Percentiles rank a stretch among this genome's conserved stretches.
These are phyloP conservation scores for Brachyptera putata DNA, from an alignment of 2,888 invertebrate genomes.

Conservation along the genomic window DNA sequence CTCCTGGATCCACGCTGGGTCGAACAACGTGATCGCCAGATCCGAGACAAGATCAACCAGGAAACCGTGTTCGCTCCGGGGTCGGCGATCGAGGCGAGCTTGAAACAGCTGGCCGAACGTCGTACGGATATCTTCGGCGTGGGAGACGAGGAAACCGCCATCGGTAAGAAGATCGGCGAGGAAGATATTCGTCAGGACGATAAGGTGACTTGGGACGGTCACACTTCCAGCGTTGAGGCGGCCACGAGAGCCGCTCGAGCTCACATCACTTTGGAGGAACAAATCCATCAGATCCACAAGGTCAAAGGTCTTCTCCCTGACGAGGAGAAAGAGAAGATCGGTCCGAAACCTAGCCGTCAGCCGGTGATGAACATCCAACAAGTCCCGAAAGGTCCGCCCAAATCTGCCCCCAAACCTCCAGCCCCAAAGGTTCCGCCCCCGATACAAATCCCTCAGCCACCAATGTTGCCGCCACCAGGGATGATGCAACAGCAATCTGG, in stretches of 20 bases:
- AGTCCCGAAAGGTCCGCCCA: slow-evolving; percentile 27
- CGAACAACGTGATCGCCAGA: slow-evolving; percentile 90
- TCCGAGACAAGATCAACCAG: slow-evolving; percentile 84
- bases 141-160: slow-evolving; percentile 97
- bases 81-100: slow-evolving; percentile 91
- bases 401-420: slow-evolving; percentile 31
- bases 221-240: slow-evolving; percentile 94
- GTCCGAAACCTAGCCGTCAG: slow-evolving; percentile 64
- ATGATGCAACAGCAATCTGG: slow-evolving; percentile 47
- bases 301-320: slow-evolving; percentile 91
- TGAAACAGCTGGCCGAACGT: slow-evolving; percentile 93
- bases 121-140: slow-evolving; percentile 99
- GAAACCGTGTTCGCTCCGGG: slow-evolving; percentile 57
- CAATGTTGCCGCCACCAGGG: slow-evolving; percentile 43
- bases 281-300: slow-evolving; percentile 96
- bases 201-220: slow-evolving; percentile 91
- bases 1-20: slow-evolving; percentile 96
- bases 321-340: slow-evolving; percentile 95
- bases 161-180: slow-evolving; percentile 96
- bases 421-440: slow-evolving; percentile 44
- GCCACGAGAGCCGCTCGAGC: slow-evolving; percentile 91
- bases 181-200: slow-evolving; percentile 79
- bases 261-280: slow-evolving; percentile 93
- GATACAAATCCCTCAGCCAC: slow-evolving; percentile 46
- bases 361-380: neutral